Conservation (phyloP, 2,113 vertebrate genomes). For the Murina feae region DNA sequence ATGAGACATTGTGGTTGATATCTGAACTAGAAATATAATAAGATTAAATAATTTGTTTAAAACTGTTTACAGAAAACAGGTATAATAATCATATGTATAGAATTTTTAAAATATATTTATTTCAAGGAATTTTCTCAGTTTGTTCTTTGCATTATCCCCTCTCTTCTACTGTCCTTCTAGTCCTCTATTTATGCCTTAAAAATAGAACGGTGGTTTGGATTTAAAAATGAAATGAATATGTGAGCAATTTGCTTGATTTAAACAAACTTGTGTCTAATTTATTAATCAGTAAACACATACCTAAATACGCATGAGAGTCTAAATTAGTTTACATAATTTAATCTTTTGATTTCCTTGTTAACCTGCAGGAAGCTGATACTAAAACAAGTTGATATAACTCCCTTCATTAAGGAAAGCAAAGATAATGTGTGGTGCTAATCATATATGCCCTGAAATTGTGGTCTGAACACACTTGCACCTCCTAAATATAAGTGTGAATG, state of each 20-base stretch:
- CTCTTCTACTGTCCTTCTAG: neutral
- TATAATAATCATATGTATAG: neutral
- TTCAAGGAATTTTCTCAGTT: neutral
- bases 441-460: neutral
- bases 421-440: neutral
- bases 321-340: constrained; percentile 47
- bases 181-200: neutral
- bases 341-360: constrained; percentile 27
- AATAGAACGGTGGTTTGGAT: neutral
- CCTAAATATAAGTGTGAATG: neutral
- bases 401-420: constrained; percentile 4
- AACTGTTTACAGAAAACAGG: neutral
- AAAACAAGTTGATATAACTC: neutral
- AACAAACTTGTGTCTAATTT: constrained; percentile 44
- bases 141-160: neutral
- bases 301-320: constrained; percentile 21
- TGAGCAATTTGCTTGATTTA: constrained; percentile 53
- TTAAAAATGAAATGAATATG: constrained; percentile 33
- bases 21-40: neutral
- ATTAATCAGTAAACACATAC: constrained; percentile 56
- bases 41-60: neutral
- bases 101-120: neutral
- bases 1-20: neutral
- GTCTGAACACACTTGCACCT: neutral
- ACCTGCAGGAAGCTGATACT: constrained; percentile 4